Base-by-base conservation (phyloP, 2,888 invertebrate species). In the Cenopis cana region DNA sequence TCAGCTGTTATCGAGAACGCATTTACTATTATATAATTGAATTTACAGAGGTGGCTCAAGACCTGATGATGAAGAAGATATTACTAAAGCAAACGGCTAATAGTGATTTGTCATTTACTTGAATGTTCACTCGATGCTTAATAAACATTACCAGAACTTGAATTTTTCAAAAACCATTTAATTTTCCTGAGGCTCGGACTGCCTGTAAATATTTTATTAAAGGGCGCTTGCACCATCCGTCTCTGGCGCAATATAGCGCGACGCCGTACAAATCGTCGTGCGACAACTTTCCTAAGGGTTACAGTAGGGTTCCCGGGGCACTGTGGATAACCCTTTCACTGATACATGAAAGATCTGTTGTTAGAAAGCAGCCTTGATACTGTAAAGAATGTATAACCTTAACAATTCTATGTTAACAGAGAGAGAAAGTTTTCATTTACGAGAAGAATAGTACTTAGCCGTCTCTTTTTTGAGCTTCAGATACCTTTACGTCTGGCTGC, bases 181-280 rank as follows among this genome's bases (percentile, higher is more conserved):
- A 60, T 11, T 60, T 52, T 60, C 46, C 36, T 18, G 12, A 52
- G 20, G 54, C 20, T 72, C 65, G 62, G 41, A 66, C 55, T 74
- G 75, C 79, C 69, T 74, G 81, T 87, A 83, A 85, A 89, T 89
- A 89, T 89, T 89, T 87, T 89, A 89, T 89, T 89, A 89, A 88
- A 85, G 82, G 80, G 77, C 77, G 77, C 75, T 75, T 75, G 74
- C 78, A 80, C 83, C 89, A 90, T 90, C 85, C 80, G 81, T 90
- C 90, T 90, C 87, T 80, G 79, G 82, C 76, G 85, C 88, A 89
- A 90, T 90, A 88, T 87, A 80, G 84, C 76, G 81, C 80, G 88
- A 85, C 85, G 80, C 69, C 78, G 81, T 79, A 90, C 89, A 88
- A 90, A 90, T 90, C 89, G 90, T 84, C 75, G 73, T 77, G 79